Base-by-base conservation (phyloP, 2,797 vertebrate genomes). In the Meriones psammophilus region DNA sequence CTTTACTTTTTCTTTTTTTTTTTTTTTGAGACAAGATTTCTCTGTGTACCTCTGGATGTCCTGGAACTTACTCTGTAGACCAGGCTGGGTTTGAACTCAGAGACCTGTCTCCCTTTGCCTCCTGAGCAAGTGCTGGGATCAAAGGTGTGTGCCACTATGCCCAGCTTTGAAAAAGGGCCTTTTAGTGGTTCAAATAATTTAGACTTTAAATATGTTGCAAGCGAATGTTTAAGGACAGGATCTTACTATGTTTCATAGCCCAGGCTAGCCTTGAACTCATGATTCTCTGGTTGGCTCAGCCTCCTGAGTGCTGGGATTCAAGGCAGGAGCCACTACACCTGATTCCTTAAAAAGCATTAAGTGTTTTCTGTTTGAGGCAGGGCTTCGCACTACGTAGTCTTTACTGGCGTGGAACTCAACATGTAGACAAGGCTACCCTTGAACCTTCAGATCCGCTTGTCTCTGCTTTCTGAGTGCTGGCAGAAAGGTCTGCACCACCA, bases 121-220 rank as follows among this genome's bases (percentile, higher is more conserved):
- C 50, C 17, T 42, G 42, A 42, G 42, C 0, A 7, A 39, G 8
- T 73, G 22, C 66, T 87, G 33, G 14, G 50, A 36, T 56, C 15
- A 4, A 24, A 0, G 42, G 30, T 20, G 8, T 54, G 28, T 0
- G 17, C 28, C 2, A 46, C 17, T 26, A 12, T 1, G 6, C 42
- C 42, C 42, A 42, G 58, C 15, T 83, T 46, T 66, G 9, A 74
- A 36, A 54, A 46, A 60, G 26, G 54, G 26, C n/a, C 36, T 62
- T 74, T 42, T 60, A 33, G 28, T 30, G 24, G 24, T 4, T 74
- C 24, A 88, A 60, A 46, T 68, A 50, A 46, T 33, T 62, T 88
- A 42, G 60, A 54, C 24, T 50, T 17, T 26, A 86, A 88, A 33
- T 13, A 24, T 62, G 74, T 58, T 15, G 10, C 14, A 62, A 42